Conservation (phyloP, 2,797 vertebrate genomes). For the Gobionotothen gibberifrons region DNA sequence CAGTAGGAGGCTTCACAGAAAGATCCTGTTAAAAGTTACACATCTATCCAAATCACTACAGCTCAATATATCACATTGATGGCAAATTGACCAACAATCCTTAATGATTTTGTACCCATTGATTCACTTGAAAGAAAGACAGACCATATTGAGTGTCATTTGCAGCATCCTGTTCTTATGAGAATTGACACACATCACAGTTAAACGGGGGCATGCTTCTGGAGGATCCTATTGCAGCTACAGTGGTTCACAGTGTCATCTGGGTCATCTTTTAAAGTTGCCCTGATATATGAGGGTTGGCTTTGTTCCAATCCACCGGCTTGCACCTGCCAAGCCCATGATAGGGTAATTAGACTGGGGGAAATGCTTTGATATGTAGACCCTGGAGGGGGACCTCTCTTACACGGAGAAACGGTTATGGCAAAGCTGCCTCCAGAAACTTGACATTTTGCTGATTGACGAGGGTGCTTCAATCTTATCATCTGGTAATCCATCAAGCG, state of each 20-base stretch:
- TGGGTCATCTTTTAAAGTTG: constrained; percentile 66
- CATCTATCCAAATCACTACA: background rate
- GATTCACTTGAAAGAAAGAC: background rate
- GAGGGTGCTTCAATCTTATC: background rate
- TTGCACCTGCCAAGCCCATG: constrained; percentile 67
- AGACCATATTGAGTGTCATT: constrained; percentile 16
- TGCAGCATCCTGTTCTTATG: constrained; percentile 33
- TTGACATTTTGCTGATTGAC: constrained; percentile 22
- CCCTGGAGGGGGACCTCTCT: constrained; percentile 4
- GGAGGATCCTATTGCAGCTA: constrained; percentile 61
- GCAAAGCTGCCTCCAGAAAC: background rate
- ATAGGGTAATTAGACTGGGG: constrained; percentile 60
- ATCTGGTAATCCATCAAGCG: background rate
- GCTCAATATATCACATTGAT: background rate
- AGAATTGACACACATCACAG: constrained; percentile 39
- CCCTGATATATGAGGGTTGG: constrained; percentile 67
- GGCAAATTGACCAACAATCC: background rate
- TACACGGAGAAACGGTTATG: background rate
- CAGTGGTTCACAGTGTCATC: constrained; percentile 54
- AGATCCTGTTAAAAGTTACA: constrained; percentile 6
- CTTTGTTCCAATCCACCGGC: constrained; percentile 66
- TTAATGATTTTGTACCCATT: background rate
- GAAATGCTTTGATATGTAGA: constrained; percentile 58
- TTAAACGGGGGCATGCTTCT: constrained; percentile 44
- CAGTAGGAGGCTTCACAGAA: background rate